A percentile compares a stretch with the other conserved stretches of the same genome.
phyloP scores from a whole-genome alignment of 1,140 invertebrate genomes.

The Penaeus japonicus region DNA sequence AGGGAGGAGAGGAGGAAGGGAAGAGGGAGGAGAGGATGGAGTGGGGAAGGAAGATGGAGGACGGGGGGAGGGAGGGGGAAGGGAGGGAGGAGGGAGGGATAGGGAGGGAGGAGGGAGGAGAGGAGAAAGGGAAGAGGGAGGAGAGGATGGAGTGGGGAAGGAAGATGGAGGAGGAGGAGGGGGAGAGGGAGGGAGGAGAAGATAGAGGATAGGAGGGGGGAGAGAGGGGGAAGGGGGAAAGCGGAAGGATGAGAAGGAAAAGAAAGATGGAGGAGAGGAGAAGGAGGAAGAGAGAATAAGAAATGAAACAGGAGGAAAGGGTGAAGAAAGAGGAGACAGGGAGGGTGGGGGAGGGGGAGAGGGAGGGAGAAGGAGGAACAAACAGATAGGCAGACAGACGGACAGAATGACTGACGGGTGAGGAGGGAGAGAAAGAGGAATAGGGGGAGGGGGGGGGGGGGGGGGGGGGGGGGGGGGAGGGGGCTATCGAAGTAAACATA shows the following conservation, averaged over 20 bases:
- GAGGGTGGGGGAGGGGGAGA: background rate
- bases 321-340: background rate
- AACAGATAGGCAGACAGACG: no score
- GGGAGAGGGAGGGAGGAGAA: background rate
- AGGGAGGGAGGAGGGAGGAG: background rate
- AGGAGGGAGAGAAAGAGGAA: background rate
- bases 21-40: no score
- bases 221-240: no score
- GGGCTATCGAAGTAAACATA: no score
- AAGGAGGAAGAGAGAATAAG: background rate
- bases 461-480: no score
- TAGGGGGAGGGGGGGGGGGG: background rate
- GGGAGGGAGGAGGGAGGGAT: no score
- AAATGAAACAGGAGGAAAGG: background rate
- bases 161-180: background rate
- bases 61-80: no score
- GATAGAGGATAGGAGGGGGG: background rate
- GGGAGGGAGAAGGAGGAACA: background rate
- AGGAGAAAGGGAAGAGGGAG: background rate
- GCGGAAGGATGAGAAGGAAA: background rate
- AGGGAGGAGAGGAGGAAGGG: no score
- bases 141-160: background rate
- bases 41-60: background rate
- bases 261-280: background rate
- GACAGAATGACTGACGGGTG: no score